Conservation (phyloP, 2,113 vertebrate genomes). For the Aplodontia rufa region DNA sequence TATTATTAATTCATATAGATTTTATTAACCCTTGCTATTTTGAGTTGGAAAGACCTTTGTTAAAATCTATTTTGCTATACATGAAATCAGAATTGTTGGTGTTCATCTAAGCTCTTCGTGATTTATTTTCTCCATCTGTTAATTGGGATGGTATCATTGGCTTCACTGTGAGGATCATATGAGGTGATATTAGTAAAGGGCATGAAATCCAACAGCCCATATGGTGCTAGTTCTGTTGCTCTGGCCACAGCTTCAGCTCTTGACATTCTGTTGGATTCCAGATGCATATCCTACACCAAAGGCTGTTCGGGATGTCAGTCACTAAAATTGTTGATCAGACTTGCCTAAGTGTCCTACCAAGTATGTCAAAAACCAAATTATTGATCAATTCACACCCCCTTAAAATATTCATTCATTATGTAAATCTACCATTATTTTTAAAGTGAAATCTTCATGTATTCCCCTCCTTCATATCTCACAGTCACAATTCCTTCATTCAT, state of each 20-base stretch:
- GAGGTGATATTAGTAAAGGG: neutral
- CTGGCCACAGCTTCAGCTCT: neutral
- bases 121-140: neutral
- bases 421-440: neutral
- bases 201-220: neutral
- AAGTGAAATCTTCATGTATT: neutral
- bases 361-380: neutral
- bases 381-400: neutral
- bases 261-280: neutral
- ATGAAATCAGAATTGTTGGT: neutral
- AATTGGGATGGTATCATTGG: neutral
- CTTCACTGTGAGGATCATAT: neutral
- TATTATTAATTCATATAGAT: neutral
- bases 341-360: neutral
- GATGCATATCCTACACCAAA: neutral
- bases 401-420: neutral
- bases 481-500: neutral
- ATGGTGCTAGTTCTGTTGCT: neutral
- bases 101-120: neutral
- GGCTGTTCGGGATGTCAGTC: neutral
- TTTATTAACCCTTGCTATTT: neutral
- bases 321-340: neutral
- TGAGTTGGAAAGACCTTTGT: neutral
- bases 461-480: neutral
- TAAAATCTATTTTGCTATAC: neutral